phyloP scores from a whole-genome alignment of 2,113 vertebrate species.

The Zingel zingel region DNA sequence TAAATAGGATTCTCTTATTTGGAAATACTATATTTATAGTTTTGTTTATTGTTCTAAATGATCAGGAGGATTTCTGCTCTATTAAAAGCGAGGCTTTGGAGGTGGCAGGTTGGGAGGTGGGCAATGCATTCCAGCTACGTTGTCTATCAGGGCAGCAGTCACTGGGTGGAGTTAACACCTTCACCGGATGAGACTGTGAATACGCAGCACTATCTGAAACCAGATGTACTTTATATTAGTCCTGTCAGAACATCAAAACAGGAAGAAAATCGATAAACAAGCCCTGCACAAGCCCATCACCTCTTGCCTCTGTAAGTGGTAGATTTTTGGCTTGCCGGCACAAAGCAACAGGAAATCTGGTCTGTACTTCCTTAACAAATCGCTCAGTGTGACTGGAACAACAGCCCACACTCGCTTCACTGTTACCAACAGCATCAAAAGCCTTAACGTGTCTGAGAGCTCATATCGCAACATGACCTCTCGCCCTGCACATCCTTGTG shows the following conservation, averaged over 20 bases:
- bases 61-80: no score
- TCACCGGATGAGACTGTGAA: no score
- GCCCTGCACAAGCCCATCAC: neutral
- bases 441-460: neutral
- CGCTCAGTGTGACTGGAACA: neutral
- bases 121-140: no score
- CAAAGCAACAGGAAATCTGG: conserved; percentile 38
- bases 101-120: no score
- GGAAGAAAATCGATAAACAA: neutral
- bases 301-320: neutral
- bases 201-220: no score
- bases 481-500: conserved; percentile 26
- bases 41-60: no score
- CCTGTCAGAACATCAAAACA: neutral
- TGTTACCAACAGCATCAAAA: conserved; percentile 31
- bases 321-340: neutral
- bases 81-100: no score
- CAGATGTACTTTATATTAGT: no score
- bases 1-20: no score
- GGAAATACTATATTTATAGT: no score
- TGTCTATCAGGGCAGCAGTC: no score
- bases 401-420: neutral
- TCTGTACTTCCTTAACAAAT: conserved; percentile 42
- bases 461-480: conserved; percentile 38
- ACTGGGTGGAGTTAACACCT: no score